Evolutionary conservation across 2,113 vertebrate species (phyloP).

Genomic region (Archocentrus centrarchus): DNA sequence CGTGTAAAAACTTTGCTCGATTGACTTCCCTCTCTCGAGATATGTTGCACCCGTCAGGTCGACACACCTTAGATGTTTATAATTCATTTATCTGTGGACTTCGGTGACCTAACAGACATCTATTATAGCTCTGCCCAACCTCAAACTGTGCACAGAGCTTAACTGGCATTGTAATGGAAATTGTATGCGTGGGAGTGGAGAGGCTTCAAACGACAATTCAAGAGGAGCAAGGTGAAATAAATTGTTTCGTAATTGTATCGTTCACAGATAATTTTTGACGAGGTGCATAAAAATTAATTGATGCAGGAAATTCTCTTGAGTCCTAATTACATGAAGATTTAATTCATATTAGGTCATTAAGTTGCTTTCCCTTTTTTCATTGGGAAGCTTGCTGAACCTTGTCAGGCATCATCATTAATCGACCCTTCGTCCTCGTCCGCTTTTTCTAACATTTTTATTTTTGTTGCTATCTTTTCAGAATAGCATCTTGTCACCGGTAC

Average conservation of each 20-base stretch:
- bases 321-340: not conserved
- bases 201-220: not conserved
- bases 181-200: not conserved
- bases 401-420: not conserved
- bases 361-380: not conserved
- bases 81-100: not conserved
- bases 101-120: not conserved
- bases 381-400: not conserved
- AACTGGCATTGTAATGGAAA: not conserved
- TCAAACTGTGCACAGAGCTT: not conserved
- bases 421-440: not conserved
- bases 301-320: not conserved
- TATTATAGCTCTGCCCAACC: slow-evolving; percentile 1
- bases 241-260: not conserved
- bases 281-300: not conserved
- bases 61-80: not conserved
- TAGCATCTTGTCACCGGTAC: slow-evolving; percentile 90
- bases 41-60: not conserved
- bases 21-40: not conserved
- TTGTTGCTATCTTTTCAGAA: slow-evolving; percentile 79
- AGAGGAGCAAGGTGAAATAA: not conserved
- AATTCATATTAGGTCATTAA: slow-evolving; percentile 5
- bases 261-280: not conserved
- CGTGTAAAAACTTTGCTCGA: not conserved
- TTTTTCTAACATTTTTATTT: slow-evolving; percentile 9